phyloP scores from a whole-genome alignment of 2,113 vertebrate species.

The Xenus cinereus region DNA sequence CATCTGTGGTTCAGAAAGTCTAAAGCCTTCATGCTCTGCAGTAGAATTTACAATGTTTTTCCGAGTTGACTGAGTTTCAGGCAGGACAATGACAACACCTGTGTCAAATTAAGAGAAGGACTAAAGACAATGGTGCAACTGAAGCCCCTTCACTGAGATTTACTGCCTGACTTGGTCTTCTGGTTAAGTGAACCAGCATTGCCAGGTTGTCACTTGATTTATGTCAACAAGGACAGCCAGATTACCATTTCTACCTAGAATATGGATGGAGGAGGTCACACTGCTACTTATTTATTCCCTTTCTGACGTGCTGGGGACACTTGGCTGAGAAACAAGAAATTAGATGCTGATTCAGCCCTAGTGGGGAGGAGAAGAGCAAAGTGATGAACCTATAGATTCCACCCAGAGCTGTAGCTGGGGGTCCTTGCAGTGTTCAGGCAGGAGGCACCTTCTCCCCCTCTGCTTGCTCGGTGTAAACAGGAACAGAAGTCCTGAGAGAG shows the following conservation, averaged over 20 bases:
- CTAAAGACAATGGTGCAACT: neutral
- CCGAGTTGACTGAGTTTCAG: neutral
- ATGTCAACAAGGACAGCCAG: neutral
- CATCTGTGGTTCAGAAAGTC: neutral
- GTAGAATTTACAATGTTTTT: neutral
- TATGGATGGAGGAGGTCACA: neutral
- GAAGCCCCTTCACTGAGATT: neutral
- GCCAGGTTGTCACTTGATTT: neutral
- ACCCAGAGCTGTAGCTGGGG: neutral
- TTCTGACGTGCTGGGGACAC: neutral
- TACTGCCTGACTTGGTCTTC: neutral
- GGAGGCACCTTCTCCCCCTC: neutral
- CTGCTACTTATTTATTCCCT: neutral
- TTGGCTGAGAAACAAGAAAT: neutral
- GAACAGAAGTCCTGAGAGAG: neutral
- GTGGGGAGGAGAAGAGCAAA: neutral
- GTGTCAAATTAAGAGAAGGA: neutral
- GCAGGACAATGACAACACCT: neutral
- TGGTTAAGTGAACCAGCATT: neutral
- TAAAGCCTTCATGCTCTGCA: neutral
- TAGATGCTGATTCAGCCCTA: neutral
- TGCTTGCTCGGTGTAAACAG: neutral
- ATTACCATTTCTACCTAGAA: neutral
- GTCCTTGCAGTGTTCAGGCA: accelerated
- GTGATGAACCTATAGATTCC: neutral